phyloP scores from a whole-genome alignment of 2,888 invertebrate genomes.

The Oscheius sp. region DNA sequence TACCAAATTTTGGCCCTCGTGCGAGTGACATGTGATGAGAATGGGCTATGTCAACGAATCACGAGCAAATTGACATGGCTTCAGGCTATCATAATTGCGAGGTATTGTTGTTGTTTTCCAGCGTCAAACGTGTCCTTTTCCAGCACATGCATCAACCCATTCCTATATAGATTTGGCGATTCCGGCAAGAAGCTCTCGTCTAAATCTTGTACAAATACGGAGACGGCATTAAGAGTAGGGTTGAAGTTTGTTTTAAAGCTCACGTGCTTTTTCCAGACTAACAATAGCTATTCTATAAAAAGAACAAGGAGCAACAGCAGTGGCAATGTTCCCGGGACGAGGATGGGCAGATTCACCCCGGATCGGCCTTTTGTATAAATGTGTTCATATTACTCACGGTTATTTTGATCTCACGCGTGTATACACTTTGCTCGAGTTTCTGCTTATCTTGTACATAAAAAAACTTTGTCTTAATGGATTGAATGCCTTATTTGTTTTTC shows the following conservation, averaged over 20 bases:
- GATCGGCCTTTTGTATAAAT: not conserved
- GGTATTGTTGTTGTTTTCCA: conserved; percentile 42
- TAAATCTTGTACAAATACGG: conserved; percentile 27
- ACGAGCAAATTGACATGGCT: conserved; percentile 63
- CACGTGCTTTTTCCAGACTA: conserved; percentile 17
- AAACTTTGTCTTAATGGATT: too few relatives aligned
- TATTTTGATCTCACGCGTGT: too few relatives aligned
- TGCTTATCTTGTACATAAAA: too few relatives aligned
- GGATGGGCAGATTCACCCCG: not conserved
- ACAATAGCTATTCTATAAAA: conserved; percentile 24
- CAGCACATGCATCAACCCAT: conserved; percentile 65
- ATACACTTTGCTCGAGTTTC: too few relatives aligned
- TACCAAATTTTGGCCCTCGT: conserved; percentile 67
- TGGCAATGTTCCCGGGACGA: not conserved
- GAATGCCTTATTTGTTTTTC: too few relatives aligned
- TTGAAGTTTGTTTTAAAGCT: not conserved
- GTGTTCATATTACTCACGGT: too few relatives aligned
- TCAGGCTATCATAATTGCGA: conserved; percentile 67
- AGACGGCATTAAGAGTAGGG: conserved; percentile 22
- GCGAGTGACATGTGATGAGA: conserved; percentile 60
- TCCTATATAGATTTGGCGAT: conserved; percentile 56
- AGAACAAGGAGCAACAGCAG: conserved; percentile 25
- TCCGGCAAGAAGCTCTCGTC: conserved; percentile 3
- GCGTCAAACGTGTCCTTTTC: conserved; percentile 6
- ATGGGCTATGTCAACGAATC: conserved; percentile 50